A percentile compares a stretch with the other conserved stretches of the same genome.
phyloP scores from a whole-genome alignment of 2,113 vertebrate species.

The Pleuronectes platessa region DNA sequence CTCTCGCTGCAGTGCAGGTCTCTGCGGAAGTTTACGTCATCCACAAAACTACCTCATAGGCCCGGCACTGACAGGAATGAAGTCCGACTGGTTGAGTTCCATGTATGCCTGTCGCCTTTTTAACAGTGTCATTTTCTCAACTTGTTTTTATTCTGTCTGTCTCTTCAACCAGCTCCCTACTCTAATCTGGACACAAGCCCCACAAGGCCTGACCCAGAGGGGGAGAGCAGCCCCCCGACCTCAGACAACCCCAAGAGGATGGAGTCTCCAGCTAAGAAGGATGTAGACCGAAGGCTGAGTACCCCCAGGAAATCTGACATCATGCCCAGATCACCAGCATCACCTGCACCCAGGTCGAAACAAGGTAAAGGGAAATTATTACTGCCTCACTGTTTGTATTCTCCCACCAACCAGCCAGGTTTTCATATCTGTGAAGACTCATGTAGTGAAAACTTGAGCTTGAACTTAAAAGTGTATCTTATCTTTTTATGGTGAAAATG shows the following conservation, averaged over 20 bases:
- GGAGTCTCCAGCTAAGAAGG: constrained; percentile 64
- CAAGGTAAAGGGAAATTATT: constrained; percentile 45
- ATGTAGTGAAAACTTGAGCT: too few relatives aligned
- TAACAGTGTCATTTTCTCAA: constrained; percentile 24
- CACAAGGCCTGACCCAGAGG: constrained; percentile 65
- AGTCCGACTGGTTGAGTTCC: constrained; percentile 60
- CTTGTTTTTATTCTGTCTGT: constrained; percentile 40
- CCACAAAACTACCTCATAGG: constrained; percentile 13
- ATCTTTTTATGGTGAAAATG: not conserved
- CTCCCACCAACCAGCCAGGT: not conserved
- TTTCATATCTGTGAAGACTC: too few relatives aligned
- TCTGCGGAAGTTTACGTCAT: constrained; percentile 40
- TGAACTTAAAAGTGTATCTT: not conserved
- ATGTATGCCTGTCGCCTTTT: constrained; percentile 15
- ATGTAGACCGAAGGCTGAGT: constrained; percentile 30
- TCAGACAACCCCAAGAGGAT: constrained; percentile 48
- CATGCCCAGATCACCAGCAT: constrained; percentile 59
- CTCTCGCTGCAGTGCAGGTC: not conserved
- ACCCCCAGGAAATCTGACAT: constrained; percentile 65
- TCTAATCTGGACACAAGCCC: constrained; percentile 51
- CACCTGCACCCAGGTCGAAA: constrained; percentile 60
- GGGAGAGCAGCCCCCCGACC: constrained; percentile 65
- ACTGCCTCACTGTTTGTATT: not conserved
- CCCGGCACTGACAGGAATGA: constrained; percentile 66
- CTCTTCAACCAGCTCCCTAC: constrained; percentile 56